Evolutionary conservation across 64 coral and sea anemone species (phyloP), one percentile per base, ranked within the genome.

Genomic region (Pachyseris speciosa): DNA sequence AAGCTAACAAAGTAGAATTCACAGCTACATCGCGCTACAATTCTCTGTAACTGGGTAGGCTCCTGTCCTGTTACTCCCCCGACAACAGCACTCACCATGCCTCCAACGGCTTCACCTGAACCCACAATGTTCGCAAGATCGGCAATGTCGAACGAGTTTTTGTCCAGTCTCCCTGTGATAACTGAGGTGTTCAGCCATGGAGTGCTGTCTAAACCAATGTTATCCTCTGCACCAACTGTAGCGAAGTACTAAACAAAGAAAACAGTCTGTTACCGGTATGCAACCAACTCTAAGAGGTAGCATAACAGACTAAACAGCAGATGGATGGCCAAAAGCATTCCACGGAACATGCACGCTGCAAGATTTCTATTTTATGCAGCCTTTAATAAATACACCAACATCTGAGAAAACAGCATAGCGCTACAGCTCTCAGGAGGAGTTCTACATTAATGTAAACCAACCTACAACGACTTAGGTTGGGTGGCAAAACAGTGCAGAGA

Each of bases 1-100:
- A 99, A 99, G 75, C 84, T 95, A 1, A 86, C 97, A 51, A 93
- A 99, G 52, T 90, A 95, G 51, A 99, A 99, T 37, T 93, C 97
- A 37, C 97, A 99, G 32, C 94, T 87, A 61, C 97, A 95, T 10
- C 94, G 86, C 13, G 97, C 90, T 0, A 99, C 97, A 75, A 99
- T 99, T 9, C 97, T 80, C 65, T 99, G 97, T 44, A 99, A 74
- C 55, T 99, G 94, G 2, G 91, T 91, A 25, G 89, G 67, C 22
- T 97, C 91, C 67, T 97, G 86, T 25, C 53, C 91, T 34, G 94
- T 55, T 0, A 84, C 90, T 78, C 80, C 22, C 8, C 77, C 86
- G 5, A 98, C 85, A 48, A 86, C 53, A 36, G 83, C 78, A 66
- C 67, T 92, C 11, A 99, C 91, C 26, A 99, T 84, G 13, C 94